Conservation (phyloP, 2,888 invertebrate genomes). For the Yponomeuta cagnagella region DNA sequence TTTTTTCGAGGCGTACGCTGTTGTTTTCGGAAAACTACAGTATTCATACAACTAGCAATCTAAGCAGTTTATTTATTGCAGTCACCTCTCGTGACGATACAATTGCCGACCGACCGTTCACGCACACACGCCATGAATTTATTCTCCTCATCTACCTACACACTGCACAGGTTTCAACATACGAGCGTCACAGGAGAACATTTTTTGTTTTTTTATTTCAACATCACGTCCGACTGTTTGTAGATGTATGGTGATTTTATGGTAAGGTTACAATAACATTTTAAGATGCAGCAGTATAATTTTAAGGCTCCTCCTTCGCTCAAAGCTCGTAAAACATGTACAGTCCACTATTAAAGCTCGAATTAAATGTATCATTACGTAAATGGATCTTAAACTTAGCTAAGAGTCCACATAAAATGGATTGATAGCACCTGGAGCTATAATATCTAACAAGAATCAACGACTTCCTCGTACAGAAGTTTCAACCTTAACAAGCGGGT, state of each 20-base stretch:
- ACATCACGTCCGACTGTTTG: not conserved
- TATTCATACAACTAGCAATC: not conserved
- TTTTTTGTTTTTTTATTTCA: not conserved
- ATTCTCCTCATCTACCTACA: not conserved
- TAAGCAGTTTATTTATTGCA: not conserved
- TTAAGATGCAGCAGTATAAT: not conserved
- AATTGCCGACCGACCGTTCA: not conserved
- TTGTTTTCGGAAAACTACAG: too few relatives aligned
- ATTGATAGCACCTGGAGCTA: not conserved
- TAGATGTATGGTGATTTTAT: not conserved
- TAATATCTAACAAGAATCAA: too few relatives aligned
- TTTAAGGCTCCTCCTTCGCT: not conserved
- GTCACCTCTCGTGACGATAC: not conserved
- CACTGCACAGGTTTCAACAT: not conserved
- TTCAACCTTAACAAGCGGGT: too few relatives aligned
- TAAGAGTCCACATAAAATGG: not conserved
- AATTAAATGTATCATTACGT: not conserved
- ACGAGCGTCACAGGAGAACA: not conserved
- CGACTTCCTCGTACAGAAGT: too few relatives aligned
- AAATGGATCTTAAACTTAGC: not conserved
- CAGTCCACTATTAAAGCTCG: not conserved
- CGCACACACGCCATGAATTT: not conserved
- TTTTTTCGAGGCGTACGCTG: too few relatives aligned
- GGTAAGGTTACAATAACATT: not conserved
- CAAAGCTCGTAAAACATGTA: not conserved